phyloP scores from a whole-genome alignment of 2,113 vertebrate genomes.

The Pachypanchax playfairii region DNA sequence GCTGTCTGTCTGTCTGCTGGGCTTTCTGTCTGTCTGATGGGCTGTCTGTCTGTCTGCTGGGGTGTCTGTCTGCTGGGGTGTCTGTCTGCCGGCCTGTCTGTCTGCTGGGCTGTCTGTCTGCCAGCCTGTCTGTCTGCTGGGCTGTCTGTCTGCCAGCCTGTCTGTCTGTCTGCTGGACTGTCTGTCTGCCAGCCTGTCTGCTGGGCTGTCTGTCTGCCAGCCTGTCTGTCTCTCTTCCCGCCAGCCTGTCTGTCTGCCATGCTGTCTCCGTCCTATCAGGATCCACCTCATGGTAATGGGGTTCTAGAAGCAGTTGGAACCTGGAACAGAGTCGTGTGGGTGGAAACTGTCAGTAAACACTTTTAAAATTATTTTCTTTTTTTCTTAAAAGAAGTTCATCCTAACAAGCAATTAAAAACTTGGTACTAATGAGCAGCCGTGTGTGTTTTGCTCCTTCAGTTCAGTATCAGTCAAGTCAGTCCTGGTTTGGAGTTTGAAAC shows the following conservation, averaged over 20 bases:
- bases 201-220: conserved; percentile 63
- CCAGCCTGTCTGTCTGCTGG: too few relatives aligned
- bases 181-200: too few relatives aligned
- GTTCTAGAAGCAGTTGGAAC: conserved; percentile 19
- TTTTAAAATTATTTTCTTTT: conserved; percentile 10
- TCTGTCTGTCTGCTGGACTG: too few relatives aligned
- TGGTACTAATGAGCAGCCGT: conserved; percentile 53
- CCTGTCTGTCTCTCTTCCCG: too few relatives aligned
- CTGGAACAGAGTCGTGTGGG: conserved; percentile 26
- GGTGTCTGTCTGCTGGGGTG: too few relatives aligned
- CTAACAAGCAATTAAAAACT: conserved; percentile 62
- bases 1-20: conserved; percentile 62
- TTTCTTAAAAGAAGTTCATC: conserved; percentile 25
- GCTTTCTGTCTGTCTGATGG: too few relatives aligned
- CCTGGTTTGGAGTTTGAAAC: conserved; percentile 31
- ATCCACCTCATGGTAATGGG: conserved; percentile 26
- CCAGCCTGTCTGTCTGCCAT: too few relatives aligned
- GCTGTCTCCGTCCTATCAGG: conserved; percentile 52
- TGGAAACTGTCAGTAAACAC: conserved; percentile 38
- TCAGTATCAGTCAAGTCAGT: conserved; percentile 38
- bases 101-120: too few relatives aligned
- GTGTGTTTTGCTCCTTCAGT: conserved; percentile 37
- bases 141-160: conserved; percentile 57
- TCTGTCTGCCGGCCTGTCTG: conserved; percentile 63
- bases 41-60: too few relatives aligned